These are phyloP conservation scores for Ophioderma brevispina DNA, from an alignment of 35 echinoderm and acorn worm genomes.

Conservation along the genomic window DNA sequence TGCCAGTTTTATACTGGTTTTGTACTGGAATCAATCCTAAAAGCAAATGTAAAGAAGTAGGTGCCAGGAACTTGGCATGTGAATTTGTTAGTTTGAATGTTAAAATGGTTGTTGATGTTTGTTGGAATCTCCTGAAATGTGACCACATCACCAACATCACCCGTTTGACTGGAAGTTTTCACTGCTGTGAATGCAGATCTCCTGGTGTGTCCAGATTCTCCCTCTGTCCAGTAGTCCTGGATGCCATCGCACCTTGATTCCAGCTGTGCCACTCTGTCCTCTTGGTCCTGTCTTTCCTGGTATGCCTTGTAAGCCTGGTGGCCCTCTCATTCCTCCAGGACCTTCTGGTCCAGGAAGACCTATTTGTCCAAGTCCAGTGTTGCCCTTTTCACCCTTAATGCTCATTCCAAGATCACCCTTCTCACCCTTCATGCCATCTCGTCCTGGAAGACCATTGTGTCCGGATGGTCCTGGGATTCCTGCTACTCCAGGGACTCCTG, in stretches of 20 bases:
- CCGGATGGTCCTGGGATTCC: background rate
- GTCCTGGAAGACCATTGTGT: background rate
- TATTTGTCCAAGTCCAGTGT: background rate
- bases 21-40: background rate
- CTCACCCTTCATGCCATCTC: background rate
- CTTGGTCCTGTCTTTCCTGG: background rate
- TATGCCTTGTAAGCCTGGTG: background rate
- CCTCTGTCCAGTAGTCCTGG: background rate
- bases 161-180: background rate
- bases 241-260: too few species aligned
- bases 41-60: background rate
- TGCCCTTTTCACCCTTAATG: background rate
- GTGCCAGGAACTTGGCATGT: background rate
- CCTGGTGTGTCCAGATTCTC: background rate
- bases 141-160: background rate
- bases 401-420: background rate
- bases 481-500: background rate
- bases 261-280: background rate
- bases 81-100: background rate
- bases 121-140: background rate
- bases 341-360: background rate
- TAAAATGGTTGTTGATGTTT: background rate
- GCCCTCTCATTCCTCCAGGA: background rate
- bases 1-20: background rate
- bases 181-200: background rate